Conservation (phyloP, 2,113 vertebrate species). For the Polypterus bichir region DNA sequence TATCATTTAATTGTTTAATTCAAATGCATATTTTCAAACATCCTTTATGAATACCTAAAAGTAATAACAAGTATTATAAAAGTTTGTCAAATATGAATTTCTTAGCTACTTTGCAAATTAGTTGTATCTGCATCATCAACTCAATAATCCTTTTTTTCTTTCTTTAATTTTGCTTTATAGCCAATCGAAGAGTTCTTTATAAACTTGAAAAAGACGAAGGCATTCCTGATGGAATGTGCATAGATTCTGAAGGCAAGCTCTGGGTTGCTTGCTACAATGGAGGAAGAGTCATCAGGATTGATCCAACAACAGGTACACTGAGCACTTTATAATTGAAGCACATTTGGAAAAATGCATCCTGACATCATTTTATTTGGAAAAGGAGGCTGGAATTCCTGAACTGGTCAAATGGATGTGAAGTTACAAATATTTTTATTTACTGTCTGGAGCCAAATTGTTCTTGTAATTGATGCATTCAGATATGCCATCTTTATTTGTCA, state of each 20-base stretch:
- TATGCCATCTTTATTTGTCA: too few relatives aligned
- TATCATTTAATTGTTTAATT: too few relatives aligned
- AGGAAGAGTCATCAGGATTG: constrained; percentile 75
- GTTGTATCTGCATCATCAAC: constrained; percentile 7
- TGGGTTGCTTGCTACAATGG: constrained; percentile 87
- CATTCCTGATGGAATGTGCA: constrained; percentile 83
- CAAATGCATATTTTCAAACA: too few relatives aligned
- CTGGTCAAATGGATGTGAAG: too few relatives aligned
- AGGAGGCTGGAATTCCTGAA: too few relatives aligned
- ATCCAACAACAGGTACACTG: constrained; percentile 66
- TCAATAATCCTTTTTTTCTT: constrained; percentile 1
- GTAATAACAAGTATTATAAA: background rate
- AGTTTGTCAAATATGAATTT: background rate
- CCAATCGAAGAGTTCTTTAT: constrained; percentile 54
- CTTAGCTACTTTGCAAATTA: background rate
- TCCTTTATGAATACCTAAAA: too few relatives aligned
- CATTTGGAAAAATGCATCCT: too few relatives aligned
- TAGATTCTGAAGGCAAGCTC: constrained; percentile 69
- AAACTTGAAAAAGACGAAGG: constrained; percentile 63
- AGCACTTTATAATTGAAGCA: too few relatives aligned
- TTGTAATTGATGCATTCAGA: too few relatives aligned
- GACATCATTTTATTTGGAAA: too few relatives aligned
- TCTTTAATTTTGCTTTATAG: constrained; percentile 24
- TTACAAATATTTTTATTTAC: too few relatives aligned
- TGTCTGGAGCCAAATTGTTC: too few relatives aligned